These are phyloP conservation scores for Leistus spinibarbis DNA, from an alignment of 2,888 invertebrate species.

Conservation along the genomic window DNA sequence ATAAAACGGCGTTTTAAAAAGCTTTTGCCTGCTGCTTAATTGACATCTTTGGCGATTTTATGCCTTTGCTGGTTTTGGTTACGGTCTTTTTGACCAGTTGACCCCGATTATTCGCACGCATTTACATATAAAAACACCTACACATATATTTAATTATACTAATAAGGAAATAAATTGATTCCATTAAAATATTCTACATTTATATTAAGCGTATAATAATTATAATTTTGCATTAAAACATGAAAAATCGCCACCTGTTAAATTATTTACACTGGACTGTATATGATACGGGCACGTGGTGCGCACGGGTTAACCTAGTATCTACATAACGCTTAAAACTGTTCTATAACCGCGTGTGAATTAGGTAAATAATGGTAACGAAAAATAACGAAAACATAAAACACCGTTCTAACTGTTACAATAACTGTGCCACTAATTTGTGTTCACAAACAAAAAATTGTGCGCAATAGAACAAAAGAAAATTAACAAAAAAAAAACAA, in stretches of 20 bases:
- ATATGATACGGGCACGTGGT: too few species aligned
- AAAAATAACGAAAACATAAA: not conserved
- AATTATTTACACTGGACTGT: too few species aligned
- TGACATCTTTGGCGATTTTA: not conserved
- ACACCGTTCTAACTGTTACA: not conserved
- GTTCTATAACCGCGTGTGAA: not conserved
- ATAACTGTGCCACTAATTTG: not conserved
- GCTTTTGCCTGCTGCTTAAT: not conserved
- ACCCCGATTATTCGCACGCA: not conserved
- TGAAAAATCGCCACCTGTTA: too few species aligned
- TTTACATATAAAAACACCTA: not conserved
- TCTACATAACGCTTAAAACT: too few species aligned
- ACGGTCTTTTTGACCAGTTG: not conserved
- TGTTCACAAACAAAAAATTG: not conserved
- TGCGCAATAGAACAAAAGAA: not conserved
- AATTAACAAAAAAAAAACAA: constrained; percentile 6
- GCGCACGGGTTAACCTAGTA: too few species aligned
- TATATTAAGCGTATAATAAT: too few species aligned
- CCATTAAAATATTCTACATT: too few species aligned
- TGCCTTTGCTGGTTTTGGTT: not conserved
- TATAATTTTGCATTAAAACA: too few species aligned
- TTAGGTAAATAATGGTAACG: not conserved
- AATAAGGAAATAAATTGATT: not conserved
- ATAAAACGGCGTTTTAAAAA: not conserved
- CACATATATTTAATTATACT: not conserved